These are phyloP conservation scores for Philaethria dido DNA, from an alignment of 2,888 invertebrate species.

Conservation along the genomic window DNA sequence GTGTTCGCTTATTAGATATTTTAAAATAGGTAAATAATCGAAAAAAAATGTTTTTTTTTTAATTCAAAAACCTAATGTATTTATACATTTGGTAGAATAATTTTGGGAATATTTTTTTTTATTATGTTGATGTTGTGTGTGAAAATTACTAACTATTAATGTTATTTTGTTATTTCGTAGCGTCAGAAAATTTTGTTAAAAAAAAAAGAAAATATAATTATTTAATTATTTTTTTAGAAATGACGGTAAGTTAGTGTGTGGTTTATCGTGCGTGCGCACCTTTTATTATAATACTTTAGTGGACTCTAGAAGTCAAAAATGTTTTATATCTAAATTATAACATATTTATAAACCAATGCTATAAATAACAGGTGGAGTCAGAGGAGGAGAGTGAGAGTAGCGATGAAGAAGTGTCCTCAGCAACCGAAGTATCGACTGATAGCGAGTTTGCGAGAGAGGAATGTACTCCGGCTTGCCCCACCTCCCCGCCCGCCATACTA, in stretches of 20 bases:
- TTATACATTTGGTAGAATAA: too few species aligned
- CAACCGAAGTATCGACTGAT: slow-evolving; percentile 96
- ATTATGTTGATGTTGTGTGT: slow-evolving; percentile 29
- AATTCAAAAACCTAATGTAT: background rate
- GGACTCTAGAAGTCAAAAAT: background rate
- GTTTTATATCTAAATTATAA: background rate
- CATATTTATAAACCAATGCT: background rate
- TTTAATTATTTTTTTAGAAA: background rate
- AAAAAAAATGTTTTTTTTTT: background rate
- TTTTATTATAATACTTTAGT: background rate
- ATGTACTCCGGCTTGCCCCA: slow-evolving; percentile 82
- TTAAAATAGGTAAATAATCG: background rate
- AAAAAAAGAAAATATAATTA: background rate
- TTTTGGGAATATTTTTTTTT: background rate
- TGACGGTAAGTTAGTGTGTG: slow-evolving; percentile 34
- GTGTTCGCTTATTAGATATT: slow-evolving; percentile 2
- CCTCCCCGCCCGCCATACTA: slow-evolving; percentile 90
- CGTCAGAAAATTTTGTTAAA: background rate
- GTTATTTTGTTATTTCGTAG: background rate
- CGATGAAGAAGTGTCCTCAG: slow-evolving; percentile 91
- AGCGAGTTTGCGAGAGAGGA: slow-evolving; percentile 95
- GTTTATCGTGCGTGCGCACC: slow-evolving; percentile 31
- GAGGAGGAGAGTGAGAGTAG: slow-evolving; percentile 85
- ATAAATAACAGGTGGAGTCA: slow-evolving; percentile 71
- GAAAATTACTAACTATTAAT: slow-evolving; percentile 25